Evolutionary conservation across 1,140 invertebrate genomes (phyloP).

Genomic region (Lerema accius): DNA sequence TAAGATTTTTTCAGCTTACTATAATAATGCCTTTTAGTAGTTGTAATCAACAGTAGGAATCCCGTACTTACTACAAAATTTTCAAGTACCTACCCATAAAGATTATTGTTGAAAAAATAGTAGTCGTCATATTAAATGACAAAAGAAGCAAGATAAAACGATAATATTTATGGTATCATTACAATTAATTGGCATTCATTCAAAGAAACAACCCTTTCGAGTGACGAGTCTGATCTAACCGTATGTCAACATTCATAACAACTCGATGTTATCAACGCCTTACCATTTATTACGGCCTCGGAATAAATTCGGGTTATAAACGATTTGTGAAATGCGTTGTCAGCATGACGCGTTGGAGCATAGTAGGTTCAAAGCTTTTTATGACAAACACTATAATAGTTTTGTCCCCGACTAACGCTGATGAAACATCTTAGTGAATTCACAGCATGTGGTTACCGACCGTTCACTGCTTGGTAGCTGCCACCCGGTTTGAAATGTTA

Average conservation of each 20-base stretch:
- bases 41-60: too few species aligned
- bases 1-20: too few species aligned
- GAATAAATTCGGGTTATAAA: conserved; percentile 76
- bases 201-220: conserved; percentile 63
- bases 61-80: too few species aligned
- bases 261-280: conserved; percentile 65
- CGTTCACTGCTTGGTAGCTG: conserved; percentile 71
- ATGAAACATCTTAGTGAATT: conserved; percentile 68
- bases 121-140: too few species aligned
- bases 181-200: conserved; percentile 64
- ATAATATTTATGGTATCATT: conserved; percentile 60
- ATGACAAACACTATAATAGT: conserved; percentile 60
- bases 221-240: conserved; percentile 47
- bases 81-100: too few species aligned
- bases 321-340: conserved; percentile 76
- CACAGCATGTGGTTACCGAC: conserved; percentile 65
- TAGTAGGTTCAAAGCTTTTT: conserved; percentile 64
- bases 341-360: conserved; percentile 72
- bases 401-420: conserved; percentile 65
- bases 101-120: too few species aligned
- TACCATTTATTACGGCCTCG: conserved; percentile 47
- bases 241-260: conserved; percentile 68
- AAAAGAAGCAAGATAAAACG: conserved; percentile 4
- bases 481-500: conserved; percentile 59
- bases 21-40: too few species aligned